Percentiles rank a stretch among this genome's conserved stretches.
Evolutionary conservation across 2,888 invertebrate species (phyloP).

Genomic region (Pammene aurita): DNA sequence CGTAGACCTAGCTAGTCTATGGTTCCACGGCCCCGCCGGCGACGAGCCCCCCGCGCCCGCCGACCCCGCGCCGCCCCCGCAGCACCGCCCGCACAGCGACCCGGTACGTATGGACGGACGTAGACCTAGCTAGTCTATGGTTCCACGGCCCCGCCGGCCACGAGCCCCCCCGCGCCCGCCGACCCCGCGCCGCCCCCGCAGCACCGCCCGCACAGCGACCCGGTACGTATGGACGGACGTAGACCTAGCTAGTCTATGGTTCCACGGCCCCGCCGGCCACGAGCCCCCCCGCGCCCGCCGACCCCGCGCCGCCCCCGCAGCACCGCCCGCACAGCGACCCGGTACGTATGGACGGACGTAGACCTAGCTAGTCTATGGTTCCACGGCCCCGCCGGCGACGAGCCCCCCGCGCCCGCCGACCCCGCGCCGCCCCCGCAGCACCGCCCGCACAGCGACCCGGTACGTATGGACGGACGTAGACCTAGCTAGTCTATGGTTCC

Average conservation of each 20-base stretch:
- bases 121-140: no score
- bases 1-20: no score
- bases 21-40: no score
- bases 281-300: slow-evolving; percentile 46
- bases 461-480: slow-evolving; percentile 37
- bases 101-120: no score
- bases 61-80: slow-evolving; percentile 46
- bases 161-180: no score
- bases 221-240: no score
- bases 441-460: slow-evolving; percentile 56
- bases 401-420: slow-evolving; percentile 43
- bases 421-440: slow-evolving; percentile 46
- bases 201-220: no score
- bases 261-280: slow-evolving; percentile 62
- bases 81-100: slow-evolving; percentile 52
- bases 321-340: slow-evolving; percentile 55
- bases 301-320: slow-evolving; percentile 46
- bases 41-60: slow-evolving; percentile 47
- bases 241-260: no score
- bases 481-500: no score
- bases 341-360: no score
- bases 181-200: slow-evolving; percentile 45
- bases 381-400: slow-evolving; percentile 85
- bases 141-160: no score
- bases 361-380: no score